Evolutionary conservation across 2,888 invertebrate genomes (phyloP), one percentile per base, ranked within the genome.

Genomic region (Nephrotoma appendiculata): DNA sequence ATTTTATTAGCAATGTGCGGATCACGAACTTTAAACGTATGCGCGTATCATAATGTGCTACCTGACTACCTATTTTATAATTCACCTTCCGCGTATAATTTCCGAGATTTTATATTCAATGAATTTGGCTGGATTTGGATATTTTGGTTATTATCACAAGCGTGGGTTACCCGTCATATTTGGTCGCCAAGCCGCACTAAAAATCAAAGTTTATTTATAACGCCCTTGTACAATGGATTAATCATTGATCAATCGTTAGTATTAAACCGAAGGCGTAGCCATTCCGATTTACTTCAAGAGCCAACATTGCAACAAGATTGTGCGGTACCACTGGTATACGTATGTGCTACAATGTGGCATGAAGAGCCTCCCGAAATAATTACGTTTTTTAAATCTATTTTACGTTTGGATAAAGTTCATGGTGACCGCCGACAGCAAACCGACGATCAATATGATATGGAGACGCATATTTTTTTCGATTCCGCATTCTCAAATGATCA

Each of bases 281-380:
- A 90, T n/a, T 52, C 15, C 5, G 15, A 52, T 15, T 9, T 15
- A 52, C 31, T 31, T 31, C 15, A 48, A 1, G 41, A 2, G 12
- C 4, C 41, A 84, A 12, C n/a, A n/a, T n/a, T 6, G 9, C 41
- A 7, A 41, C 19, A 11, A 19, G 5, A 7, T 1, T 11, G 41
- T 45, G 6, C 31, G 0, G 5, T 42, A 42, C 91, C 92, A 15
- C 92, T 91, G 84, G 88, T 92, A 88, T 90, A 91, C 89, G 89
- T 91, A 83, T 98, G 98, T 90, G 98, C 97, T 4, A 98, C 98
- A 0, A 98, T 98, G 97, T 98, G 98, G 98, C 98, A 98, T 90
- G 98, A 98, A 91, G 96, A 94, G 0, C 94, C 94, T 89, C 96
- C 95, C 41, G 98, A 98, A 92, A 98, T 98, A 97, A 94, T 95